Percentiles rank a stretch among this genome's conserved stretches.
Evolutionary conservation across 2,888 invertebrate genomes (phyloP).

Genomic region (Dastarcus helophoroides): DNA sequence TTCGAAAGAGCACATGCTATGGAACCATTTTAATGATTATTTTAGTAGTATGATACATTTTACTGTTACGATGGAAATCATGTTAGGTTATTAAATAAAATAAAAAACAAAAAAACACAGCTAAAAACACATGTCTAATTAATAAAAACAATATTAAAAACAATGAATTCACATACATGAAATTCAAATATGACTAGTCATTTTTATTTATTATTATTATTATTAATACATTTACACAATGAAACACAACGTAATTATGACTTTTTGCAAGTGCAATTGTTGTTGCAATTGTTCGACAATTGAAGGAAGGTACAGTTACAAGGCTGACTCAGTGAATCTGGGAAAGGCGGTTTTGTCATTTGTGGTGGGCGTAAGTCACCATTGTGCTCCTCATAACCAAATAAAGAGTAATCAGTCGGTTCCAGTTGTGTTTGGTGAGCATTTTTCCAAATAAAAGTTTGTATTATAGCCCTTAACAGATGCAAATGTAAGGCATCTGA

Average conservation of each 20-base stretch:
- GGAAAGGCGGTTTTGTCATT: constrained; percentile 1
- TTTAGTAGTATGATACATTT: constrained; percentile 5
- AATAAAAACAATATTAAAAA: background rate
- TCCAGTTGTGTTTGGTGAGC: too few species aligned
- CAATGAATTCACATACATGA: constrained; percentile 1
- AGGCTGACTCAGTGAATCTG: background rate
- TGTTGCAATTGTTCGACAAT: constrained; percentile 4
- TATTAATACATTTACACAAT: constrained; percentile 4
- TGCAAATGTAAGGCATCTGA: constrained; percentile 19
- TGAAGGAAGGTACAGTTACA: constrained; percentile 4
- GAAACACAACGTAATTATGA: constrained; percentile 3
- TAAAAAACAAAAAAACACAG: constrained; percentile 2
- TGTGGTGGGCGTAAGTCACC: too few species aligned
- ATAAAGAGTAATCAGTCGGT: too few species aligned
- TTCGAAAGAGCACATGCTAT: constrained; percentile 2
- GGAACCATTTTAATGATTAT: constrained; percentile 8
- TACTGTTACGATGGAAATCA: constrained; percentile 4
- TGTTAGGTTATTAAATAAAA: constrained; percentile 2
- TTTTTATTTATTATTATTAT: too few species aligned
- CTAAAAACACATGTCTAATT: constrained; percentile 1
- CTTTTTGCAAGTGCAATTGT: constrained; percentile 4
- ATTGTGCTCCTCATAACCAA: too few species aligned
- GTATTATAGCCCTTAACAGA: constrained; percentile 19
- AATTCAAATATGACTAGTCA: constrained; percentile 3
- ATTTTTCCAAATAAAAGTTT: constrained; percentile 19